Base-by-base conservation (phyloP, 2,113 vertebrate genomes). In the Hydropotes inermis region DNA sequence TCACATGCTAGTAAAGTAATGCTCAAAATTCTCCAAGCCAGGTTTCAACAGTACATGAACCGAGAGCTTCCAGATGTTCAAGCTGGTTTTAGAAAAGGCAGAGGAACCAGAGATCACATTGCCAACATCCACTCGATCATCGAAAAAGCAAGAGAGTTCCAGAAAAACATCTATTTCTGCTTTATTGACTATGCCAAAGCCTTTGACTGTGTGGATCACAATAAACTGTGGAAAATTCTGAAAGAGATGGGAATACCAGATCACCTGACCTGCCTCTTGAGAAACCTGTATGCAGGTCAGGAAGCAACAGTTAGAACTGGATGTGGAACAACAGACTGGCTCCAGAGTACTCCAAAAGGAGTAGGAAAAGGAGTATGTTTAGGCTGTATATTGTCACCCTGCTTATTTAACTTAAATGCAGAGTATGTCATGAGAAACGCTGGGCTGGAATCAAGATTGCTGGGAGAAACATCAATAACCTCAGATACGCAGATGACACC, bases 131-230 rank as follows among this genome's bases (percentile, higher is more conserved):
- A 0, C 0, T 36, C 17, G 17, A 67, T 36, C 33, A 67, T 36
- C 0, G 0, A 21, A 36, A 36, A 70, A 36, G n/a, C 17, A 70
- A 70, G 33, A 70, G 9, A 70, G n/a, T 36, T 36, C 16, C 33
- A 36, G 4, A 67, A 67, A 36, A 67, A 36, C 4, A 67, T 67
- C 8, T 36, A 36, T 1, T 21, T 67, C 64, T 67, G 64, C 8
- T n/a, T 67, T n/a, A 64, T n/a, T 19, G 16, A 67, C 7, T 67
- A n/a, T 67, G 33, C 7, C 33, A 67, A 67, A 67, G 61, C 61
- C 0, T 67, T 67, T 16, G 7, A n/a, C 7, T 67, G 7, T n/a
- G 33, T 67, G 7, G 16, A 19, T 67, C 61, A 67, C 30, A 67
- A 67, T 9, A 67, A 67, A n/a, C 16, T 67, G 30, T 64, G 33